These are phyloP conservation scores for Colletes gigas DNA, from an alignment of 1,140 invertebrate species.

Conservation along the genomic window DNA sequence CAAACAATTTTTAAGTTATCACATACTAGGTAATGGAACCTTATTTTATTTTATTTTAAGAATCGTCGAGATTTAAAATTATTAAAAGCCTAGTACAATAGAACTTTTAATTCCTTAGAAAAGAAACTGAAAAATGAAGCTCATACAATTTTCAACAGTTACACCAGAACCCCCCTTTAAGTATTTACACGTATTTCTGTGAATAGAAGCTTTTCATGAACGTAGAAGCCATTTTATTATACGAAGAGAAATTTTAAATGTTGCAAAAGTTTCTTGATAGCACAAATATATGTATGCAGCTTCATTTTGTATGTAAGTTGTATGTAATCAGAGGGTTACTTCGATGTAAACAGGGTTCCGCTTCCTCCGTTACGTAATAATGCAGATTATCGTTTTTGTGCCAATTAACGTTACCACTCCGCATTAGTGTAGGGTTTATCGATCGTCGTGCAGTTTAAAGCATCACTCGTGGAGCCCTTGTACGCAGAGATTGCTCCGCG, in stretches of 20 bases:
- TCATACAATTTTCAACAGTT: too few relatives aligned
- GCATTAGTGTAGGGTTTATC: conserved; percentile 21
- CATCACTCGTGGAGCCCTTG: conserved; percentile 6
- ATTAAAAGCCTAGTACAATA: too few relatives aligned
- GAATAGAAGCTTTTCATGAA: too few relatives aligned
- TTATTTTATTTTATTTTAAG: conserved; percentile 12
- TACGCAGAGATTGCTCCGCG: conserved; percentile 27
- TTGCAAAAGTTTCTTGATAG: too few relatives aligned
- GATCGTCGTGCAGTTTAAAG: conserved; percentile 41
- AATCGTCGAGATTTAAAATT: neutral
- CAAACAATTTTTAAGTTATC: conserved; percentile 3
- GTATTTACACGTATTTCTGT: too few relatives aligned
- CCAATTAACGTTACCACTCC: conserved; percentile 38
- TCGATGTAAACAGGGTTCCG: neutral
- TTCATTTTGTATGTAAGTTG: neutral
- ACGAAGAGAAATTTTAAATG: too few relatives aligned
- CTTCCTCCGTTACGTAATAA: neutral
- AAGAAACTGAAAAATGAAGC: too few relatives aligned
- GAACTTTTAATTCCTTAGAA: too few relatives aligned
- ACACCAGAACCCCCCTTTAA: too few relatives aligned
- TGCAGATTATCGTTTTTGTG: conserved; percentile 23
- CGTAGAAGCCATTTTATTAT: too few relatives aligned
- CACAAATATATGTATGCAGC: too few relatives aligned
- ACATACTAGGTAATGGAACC: conserved; percentile 24
- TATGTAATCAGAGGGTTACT: neutral